A percentile compares a stretch with the other conserved stretches of the same genome.
Evolutionary conservation across 2,113 vertebrate species (phyloP).

Genomic region (Tympanuchus pallidicinctus): DNA sequence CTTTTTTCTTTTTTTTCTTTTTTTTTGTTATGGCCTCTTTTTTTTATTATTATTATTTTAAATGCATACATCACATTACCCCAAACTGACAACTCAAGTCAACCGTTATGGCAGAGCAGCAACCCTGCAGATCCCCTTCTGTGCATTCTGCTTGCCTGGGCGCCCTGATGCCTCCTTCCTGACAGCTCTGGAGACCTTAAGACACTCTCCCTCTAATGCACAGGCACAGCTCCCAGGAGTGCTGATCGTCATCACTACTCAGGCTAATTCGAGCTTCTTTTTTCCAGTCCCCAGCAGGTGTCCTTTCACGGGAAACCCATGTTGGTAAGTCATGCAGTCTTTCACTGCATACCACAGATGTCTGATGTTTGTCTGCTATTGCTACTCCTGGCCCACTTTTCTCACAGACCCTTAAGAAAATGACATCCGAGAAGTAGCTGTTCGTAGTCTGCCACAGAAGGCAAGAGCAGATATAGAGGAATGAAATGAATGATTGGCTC

Average conservation of each 20-base stretch:
- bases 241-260: background rate
- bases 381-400: background rate
- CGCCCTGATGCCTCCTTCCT: constrained; percentile 32
- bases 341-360: background rate
- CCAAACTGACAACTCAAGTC: constrained; percentile 53
- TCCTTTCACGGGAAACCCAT: background rate
- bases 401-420: constrained; percentile 33
- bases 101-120: background rate
- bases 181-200: constrained; percentile 52
- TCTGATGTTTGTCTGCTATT: constrained; percentile 30
- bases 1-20: background rate
- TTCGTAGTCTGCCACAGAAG: background rate
- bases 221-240: background rate
- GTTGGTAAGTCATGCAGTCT: constrained; percentile 1
- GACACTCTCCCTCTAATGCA: background rate
- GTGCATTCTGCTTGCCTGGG: constrained; percentile 63
- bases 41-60: background rate
- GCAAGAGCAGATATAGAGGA: background rate
- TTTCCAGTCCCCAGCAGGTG: background rate
- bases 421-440: background rate
- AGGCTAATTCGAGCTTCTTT: background rate
- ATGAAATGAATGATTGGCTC: background rate
- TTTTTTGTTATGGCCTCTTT: background rate
- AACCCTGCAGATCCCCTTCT: constrained; percentile 47
- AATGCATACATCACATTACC: constrained; percentile 38